A percentile compares a stretch with the other conserved stretches of the same genome.
phyloP scores from a whole-genome alignment of 2,888 invertebrate genomes.

The Caenorhabditis doughertyi region DNA sequence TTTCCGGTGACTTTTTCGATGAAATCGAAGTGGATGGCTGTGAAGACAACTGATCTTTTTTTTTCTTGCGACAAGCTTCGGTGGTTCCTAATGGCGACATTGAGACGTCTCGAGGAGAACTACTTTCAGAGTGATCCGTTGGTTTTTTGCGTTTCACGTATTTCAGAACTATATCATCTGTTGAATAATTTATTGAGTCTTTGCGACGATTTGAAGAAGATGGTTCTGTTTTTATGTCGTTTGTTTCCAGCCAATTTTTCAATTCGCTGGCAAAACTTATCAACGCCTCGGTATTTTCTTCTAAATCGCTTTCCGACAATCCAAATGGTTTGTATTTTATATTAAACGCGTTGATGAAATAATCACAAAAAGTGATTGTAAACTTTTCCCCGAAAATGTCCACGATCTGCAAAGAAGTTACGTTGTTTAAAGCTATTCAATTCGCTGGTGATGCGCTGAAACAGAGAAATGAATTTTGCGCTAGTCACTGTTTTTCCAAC shows the following conservation, averaged over 20 bases:
- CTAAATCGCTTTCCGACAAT: constrained; percentile 41
- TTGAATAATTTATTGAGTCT: constrained; percentile 14
- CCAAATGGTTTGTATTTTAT: constrained; percentile 24
- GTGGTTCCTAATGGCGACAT: constrained; percentile 13
- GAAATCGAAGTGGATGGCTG: constrained; percentile 21
- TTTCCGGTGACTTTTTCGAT: constrained; percentile 31
- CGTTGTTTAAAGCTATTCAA: background rate
- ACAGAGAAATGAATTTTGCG: too few relatives aligned
- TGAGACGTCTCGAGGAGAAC: constrained; percentile 16
- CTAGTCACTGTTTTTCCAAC: too few relatives aligned
- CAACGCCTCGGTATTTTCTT: constrained; percentile 27
- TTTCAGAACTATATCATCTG: constrained; percentile 23
- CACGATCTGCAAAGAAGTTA: constrained; percentile 40
- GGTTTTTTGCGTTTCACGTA: constrained; percentile 47
- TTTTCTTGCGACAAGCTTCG: constrained; percentile 38
- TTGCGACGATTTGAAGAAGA: constrained; percentile 9
- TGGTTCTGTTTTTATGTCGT: background rate
- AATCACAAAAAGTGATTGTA: constrained; percentile 19
- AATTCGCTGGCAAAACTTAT: constrained; percentile 29
- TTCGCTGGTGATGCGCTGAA: too few relatives aligned
- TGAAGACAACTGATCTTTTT: constrained; percentile 19
- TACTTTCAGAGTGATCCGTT: constrained; percentile 23
- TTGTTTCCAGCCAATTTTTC: constrained; percentile 3
- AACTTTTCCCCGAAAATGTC: constrained; percentile 58
- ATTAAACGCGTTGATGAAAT: constrained; percentile 22